phyloP scores from a whole-genome alignment of 2,113 vertebrate genomes.

The Chrysochloris asiatica region DNA sequence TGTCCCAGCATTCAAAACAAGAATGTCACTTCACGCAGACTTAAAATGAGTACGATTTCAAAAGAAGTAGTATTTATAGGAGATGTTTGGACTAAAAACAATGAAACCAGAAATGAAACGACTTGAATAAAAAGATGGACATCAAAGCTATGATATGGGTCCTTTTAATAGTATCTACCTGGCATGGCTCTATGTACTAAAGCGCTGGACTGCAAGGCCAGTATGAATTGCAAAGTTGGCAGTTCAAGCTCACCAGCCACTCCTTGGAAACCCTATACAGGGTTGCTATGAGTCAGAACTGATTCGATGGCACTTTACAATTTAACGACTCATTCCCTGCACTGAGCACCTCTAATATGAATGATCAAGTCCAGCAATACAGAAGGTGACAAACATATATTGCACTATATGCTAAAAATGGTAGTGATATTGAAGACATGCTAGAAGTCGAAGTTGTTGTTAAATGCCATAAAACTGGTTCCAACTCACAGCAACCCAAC shows the following conservation, averaged over 20 bases:
- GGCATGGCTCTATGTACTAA: no score
- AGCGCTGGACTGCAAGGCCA: no score
- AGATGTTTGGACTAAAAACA: background rate
- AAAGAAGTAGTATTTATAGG: background rate
- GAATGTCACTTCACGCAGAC: background rate
- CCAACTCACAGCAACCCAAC: no score
- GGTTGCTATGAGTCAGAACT: no score
- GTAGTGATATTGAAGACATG: background rate
- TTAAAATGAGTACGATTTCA: background rate
- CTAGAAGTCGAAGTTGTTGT: no score
- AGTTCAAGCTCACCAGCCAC: no score
- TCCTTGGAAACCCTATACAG: no score
- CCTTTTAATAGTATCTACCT: background rate
- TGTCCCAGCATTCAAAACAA: slow-evolving; percentile 1
- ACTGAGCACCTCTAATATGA: slow-evolving; percentile 7
- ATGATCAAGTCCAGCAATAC: background rate
- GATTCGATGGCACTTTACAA: no score
- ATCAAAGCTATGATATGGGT: background rate
- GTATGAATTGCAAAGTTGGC: no score
- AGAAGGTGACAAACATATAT: background rate
- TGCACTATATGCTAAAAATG: background rate
- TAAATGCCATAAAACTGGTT: no score
- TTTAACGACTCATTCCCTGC: background rate
- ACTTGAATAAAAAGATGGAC: background rate
- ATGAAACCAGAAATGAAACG: slow-evolving; percentile 2